Percentiles rank a stretch among this genome's conserved stretches.
Evolutionary conservation across 2,888 invertebrate species (phyloP).

Genomic region (Unio delphinus): DNA sequence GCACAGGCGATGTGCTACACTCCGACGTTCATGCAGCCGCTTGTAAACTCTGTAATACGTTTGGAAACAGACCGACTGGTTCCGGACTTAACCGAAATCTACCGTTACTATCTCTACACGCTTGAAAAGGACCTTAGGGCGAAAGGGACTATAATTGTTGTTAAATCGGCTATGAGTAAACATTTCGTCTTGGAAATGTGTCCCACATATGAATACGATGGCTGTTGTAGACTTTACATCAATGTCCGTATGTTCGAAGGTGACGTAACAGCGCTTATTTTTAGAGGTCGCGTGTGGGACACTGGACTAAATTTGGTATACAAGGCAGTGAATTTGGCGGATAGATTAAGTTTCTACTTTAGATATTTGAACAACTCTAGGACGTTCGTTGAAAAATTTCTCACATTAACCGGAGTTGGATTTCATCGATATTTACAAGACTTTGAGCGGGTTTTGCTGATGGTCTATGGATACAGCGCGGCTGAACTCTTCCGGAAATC

Average conservation of each 20-base stretch:
- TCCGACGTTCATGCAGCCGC: slow-evolving; percentile 19
- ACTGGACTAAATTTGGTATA: slow-evolving; percentile 31
- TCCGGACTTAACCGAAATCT: slow-evolving; percentile 33
- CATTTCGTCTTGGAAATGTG: slow-evolving; percentile 27
- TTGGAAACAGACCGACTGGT: slow-evolving; percentile 23
- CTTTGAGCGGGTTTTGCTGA: slow-evolving; percentile 27
- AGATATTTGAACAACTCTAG: slow-evolving; percentile 27
- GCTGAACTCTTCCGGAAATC: slow-evolving; percentile 34
- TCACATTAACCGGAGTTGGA: slow-evolving; percentile 31
- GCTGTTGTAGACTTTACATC: slow-evolving; percentile 24
- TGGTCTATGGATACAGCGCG: slow-evolving; percentile 31
- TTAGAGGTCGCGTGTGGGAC: slow-evolving; percentile 37
- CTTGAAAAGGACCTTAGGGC: slow-evolving; percentile 19
- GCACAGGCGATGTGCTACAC: slow-evolving; percentile 29
- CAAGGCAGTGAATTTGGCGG: slow-evolving; percentile 31
- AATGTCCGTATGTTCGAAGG: slow-evolving; percentile 22
- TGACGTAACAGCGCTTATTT: slow-evolving; percentile 25
- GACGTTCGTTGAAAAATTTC: slow-evolving; percentile 28
- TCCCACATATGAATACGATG: slow-evolving; percentile 29
- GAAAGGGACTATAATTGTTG: slow-evolving; percentile 22
- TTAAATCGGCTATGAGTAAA: slow-evolving; percentile 17
- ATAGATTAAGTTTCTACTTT: slow-evolving; percentile 32
- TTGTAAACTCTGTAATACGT: slow-evolving; percentile 20
- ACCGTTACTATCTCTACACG: slow-evolving; percentile 29
- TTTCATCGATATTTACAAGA: slow-evolving; percentile 27